Evolutionary conservation across 2,797 vertebrate genomes (phyloP).

Genomic region (Iguana delicatissima): DNA sequence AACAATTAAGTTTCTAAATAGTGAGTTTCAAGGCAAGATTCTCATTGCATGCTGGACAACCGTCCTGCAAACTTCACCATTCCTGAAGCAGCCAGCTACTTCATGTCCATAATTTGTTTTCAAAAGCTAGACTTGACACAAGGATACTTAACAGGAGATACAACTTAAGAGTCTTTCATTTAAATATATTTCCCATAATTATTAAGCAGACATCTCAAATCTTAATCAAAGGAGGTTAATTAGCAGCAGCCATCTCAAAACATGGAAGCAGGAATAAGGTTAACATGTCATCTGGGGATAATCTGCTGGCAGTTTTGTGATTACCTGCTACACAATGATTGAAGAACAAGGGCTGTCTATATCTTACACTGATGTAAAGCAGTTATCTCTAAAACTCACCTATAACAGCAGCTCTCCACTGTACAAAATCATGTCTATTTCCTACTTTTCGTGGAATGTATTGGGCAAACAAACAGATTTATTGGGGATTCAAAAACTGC

Average conservation of each 20-base stretch:
- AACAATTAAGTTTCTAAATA: not conserved
- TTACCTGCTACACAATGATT: not conserved
- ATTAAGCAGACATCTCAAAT: not conserved
- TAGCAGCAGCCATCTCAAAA: not conserved
- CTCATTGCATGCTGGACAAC: not conserved
- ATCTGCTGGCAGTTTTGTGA: not conserved
- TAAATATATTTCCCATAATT: not conserved
- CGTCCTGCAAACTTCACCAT: conserved; percentile 54
- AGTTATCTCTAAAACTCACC: not conserved
- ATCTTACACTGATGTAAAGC: not conserved
- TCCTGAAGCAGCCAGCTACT: conserved; percentile 54
- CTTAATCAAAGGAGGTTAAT: not conserved
- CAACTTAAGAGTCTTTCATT: not conserved
- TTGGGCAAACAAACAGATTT: conserved; percentile 8
- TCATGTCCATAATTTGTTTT: conserved; percentile 59
- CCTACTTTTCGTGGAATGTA: conserved; percentile 31
- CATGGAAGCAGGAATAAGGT: not conserved
- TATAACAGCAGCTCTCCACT: not conserved
- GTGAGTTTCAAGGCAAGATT: not conserved
- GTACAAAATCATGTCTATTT: not conserved
- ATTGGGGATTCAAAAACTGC: not conserved
- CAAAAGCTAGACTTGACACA: not conserved
- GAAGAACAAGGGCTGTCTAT: not conserved
- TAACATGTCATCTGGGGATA: not conserved
- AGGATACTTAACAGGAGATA: not conserved